phyloP scores from a whole-genome alignment of 92 coral and sea anemone genomes.

The Parazoanthus darwini region DNA sequence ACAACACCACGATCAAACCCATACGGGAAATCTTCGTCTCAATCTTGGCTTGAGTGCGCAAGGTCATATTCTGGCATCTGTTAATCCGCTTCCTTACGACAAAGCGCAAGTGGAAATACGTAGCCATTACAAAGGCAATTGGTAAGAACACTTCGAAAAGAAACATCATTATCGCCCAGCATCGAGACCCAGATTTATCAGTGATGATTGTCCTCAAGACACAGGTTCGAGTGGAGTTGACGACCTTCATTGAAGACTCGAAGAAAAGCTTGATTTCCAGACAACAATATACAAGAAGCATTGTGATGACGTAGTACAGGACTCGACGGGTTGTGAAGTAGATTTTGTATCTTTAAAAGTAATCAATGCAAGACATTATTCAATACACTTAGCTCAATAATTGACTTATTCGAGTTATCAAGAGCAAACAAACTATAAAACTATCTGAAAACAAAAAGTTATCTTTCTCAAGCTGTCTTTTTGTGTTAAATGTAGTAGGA shows the following conservation, averaged over 20 bases:
- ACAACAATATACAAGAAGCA: neutral
- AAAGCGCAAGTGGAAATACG: neutral
- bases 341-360: neutral
- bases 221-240: neutral
- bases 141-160: neutral
- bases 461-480: no score
- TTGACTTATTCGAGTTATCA: no score
- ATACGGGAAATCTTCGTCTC: neutral
- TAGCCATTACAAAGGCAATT: neutral
- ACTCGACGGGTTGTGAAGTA: neutral
- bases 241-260: neutral
- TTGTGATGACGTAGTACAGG: neutral
- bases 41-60: constrained; percentile 5
- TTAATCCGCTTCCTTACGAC: neutral
- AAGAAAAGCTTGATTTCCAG: neutral
- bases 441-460: no score
- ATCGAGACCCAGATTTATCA: neutral
- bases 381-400: no score
- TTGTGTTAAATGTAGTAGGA: no score
- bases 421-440: no score
- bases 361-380: no score
- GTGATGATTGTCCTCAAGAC: neutral
- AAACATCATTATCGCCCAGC: neutral
- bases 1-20: neutral
- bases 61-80: neutral